phyloP scores from a whole-genome alignment of 1,140 invertebrate genomes.

The Mizuhopecten yessoensis region DNA sequence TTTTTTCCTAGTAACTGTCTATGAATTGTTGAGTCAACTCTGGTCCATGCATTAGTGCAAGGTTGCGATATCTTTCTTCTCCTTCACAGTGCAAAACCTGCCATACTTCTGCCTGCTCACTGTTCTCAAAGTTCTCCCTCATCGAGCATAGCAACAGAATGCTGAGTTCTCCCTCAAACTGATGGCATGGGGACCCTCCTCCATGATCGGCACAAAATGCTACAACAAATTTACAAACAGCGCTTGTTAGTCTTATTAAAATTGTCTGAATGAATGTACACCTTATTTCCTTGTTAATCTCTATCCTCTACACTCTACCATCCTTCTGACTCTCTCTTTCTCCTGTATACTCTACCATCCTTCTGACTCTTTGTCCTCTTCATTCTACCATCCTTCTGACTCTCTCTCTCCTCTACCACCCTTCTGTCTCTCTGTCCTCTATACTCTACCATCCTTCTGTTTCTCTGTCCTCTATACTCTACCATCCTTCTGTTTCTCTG shows the following conservation, averaged over 20 bases:
- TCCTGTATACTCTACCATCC: too few species aligned
- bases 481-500: too few species aligned
- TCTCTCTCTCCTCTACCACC: too few species aligned
- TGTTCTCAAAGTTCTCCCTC: background rate
- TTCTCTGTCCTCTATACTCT: too few species aligned
- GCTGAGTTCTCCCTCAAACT: conserved; percentile 43
- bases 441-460: background rate
- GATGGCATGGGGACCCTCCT: conserved; percentile 44
- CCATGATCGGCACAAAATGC: conserved; percentile 62
- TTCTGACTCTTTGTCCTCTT: too few species aligned
- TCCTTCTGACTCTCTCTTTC: background rate
- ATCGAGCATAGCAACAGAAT: conserved; percentile 55
- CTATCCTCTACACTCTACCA: background rate
- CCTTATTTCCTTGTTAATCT: too few species aligned
- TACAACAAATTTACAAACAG: too few species aligned
- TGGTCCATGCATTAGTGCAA: background rate
- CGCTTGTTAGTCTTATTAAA: too few species aligned
- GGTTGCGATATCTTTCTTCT: background rate
- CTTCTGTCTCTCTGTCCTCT: too few species aligned
- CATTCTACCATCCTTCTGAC: too few species aligned
- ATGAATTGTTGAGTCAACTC: background rate
- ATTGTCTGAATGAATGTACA: too few species aligned
- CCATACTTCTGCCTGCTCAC: background rate
- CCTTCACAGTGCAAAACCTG: background rate
- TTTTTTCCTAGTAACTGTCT: background rate